Conservation (phyloP, 2,888 invertebrate genomes). For the Pheosia gnoma region DNA sequence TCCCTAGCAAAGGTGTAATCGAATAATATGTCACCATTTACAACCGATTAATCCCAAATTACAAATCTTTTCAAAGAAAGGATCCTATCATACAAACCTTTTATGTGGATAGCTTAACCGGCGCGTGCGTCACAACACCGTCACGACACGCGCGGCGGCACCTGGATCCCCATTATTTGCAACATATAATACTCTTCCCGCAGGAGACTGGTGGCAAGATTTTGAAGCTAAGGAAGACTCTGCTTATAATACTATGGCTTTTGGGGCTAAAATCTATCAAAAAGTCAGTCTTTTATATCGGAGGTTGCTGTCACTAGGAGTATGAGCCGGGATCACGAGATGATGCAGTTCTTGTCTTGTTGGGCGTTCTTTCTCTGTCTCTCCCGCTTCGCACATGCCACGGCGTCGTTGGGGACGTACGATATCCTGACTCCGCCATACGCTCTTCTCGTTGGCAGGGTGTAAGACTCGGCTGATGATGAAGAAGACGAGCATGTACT, state of each 20-base stretch:
- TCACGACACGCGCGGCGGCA: slow-evolving; percentile 28
- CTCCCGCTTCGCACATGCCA: slow-evolving; percentile 91
- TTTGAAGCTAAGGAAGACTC: slow-evolving; percentile 49
- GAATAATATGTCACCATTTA: slow-evolving; percentile 53
- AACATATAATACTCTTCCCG: slow-evolving; percentile 46
- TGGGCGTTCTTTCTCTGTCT: slow-evolving; percentile 84
- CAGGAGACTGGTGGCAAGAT: slow-evolving; percentile 41
- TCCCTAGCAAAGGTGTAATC: slow-evolving; percentile 60
- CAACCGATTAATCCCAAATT: slow-evolving; percentile 65
- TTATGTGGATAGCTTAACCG: slow-evolving; percentile 50
- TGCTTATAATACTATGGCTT: slow-evolving; percentile 73
- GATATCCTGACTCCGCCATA: slow-evolving; percentile 95
- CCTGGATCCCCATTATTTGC: slow-evolving; percentile 49
- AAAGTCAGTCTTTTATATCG: slow-evolving; percentile 80
- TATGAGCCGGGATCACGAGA: slow-evolving; percentile 88
- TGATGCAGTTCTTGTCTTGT: slow-evolving; percentile 92
- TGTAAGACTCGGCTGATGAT: slow-evolving; percentile 94
- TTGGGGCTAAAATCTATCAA: slow-evolving; percentile 68
- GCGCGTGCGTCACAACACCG: slow-evolving; percentile 33
- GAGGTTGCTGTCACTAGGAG: slow-evolving; percentile 74
- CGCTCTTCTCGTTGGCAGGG: slow-evolving; percentile 91
- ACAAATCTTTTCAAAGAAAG: slow-evolving; percentile 49
- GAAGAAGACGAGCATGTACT: slow-evolving; percentile 97
- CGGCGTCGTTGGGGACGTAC: slow-evolving; percentile 96
- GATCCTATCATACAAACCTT: slow-evolving; percentile 56